phyloP scores from a whole-genome alignment of 2,888 invertebrate genomes.

The Dimorphilus gyrociliatus region DNA sequence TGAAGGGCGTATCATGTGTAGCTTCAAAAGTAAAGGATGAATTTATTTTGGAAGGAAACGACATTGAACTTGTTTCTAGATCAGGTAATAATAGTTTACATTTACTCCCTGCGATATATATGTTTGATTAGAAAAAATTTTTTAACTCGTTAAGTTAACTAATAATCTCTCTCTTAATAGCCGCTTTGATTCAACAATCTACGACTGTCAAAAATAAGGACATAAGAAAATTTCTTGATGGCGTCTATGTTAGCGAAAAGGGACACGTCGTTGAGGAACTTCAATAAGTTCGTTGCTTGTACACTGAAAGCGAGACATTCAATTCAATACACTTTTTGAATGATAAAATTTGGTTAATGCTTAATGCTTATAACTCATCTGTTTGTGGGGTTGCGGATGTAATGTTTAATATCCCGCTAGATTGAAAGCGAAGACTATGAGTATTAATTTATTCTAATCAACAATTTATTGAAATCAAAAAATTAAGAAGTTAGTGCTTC shows the following conservation, averaged over 20 bases:
- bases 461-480: too few species aligned
- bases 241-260: constrained; percentile 97
- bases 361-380: too few species aligned
- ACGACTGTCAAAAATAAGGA: constrained; percentile 98
- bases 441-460: too few species aligned
- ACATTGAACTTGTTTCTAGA: constrained; percentile 88
- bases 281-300: too few species aligned
- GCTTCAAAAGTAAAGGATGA: constrained; percentile 94
- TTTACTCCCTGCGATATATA: not conserved
- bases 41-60: constrained; percentile 84
- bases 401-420: too few species aligned
- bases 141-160: not conserved
- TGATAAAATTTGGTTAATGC: too few species aligned
- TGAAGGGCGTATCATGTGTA: constrained; percentile 74
- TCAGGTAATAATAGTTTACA: constrained; percentile 46
- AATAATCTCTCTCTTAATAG: constrained; percentile 41
- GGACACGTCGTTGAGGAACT: constrained; percentile 58
- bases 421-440: too few species aligned
- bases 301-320: too few species aligned
- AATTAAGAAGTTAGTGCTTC: too few species aligned
- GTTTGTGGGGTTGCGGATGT: too few species aligned
- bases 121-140: not conserved
- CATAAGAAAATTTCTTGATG: constrained; percentile 99
- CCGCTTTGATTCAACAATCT: constrained; percentile 95
- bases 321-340: too few species aligned